phyloP scores from a whole-genome alignment of 2,113 vertebrate genomes.

The Sylvietta virens region DNA sequence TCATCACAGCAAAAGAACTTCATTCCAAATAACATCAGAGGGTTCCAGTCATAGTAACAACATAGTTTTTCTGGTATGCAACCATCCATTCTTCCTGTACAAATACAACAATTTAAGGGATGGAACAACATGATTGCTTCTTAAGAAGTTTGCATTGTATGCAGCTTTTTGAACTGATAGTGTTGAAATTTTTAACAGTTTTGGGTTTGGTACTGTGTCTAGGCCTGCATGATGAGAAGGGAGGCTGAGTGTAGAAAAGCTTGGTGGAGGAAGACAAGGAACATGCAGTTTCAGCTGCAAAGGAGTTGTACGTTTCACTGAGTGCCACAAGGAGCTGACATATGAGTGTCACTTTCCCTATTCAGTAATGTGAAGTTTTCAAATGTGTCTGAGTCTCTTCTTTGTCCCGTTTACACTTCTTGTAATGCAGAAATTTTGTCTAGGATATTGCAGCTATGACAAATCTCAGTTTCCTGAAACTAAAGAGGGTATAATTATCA shows the following conservation, averaged over 20 bases:
- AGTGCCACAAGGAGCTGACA: background rate
- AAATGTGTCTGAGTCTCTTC: background rate
- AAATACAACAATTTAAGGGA: slow-evolving; percentile 61
- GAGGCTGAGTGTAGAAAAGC: background rate
- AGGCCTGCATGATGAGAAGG: background rate
- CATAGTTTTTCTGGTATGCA: slow-evolving; percentile 40
- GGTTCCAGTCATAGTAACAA: background rate
- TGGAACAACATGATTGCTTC: slow-evolving; percentile 32
- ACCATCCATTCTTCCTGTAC: slow-evolving; percentile 54
- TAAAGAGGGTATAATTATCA: background rate
- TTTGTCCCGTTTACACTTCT: background rate
- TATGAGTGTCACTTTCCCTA: background rate
- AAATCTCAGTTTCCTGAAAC: background rate
- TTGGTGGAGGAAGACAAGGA: background rate
- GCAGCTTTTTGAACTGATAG: background rate
- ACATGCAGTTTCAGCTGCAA: background rate
- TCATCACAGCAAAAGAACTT: background rate
- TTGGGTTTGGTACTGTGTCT: background rate
- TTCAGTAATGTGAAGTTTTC: background rate
- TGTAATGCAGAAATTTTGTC: background rate
- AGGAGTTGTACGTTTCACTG: background rate
- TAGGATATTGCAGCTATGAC: background rate
- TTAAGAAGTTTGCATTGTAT: slow-evolving; percentile 19
- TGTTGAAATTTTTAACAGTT: background rate
- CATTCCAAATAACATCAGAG: slow-evolving; percentile 43